phyloP scores from a whole-genome alignment of 1,140 invertebrate species.

The Drosophila repletoides region DNA sequence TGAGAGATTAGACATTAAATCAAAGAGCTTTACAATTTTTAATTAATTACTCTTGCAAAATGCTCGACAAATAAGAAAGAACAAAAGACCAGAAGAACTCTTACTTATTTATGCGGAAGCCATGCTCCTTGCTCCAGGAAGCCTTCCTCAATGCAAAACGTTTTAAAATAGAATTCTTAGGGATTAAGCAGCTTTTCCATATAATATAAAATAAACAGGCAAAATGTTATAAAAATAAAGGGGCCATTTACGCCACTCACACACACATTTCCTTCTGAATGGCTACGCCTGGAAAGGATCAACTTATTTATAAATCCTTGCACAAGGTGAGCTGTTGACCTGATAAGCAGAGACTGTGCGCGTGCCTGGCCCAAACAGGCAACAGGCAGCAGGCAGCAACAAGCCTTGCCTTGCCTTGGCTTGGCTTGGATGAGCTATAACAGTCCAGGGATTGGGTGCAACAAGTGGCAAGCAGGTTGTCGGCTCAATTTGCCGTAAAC shows the following conservation, averaged over 20 bases:
- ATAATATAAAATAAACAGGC: not conserved
- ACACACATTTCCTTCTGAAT: conserved; percentile 63
- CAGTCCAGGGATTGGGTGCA: conserved; percentile 33
- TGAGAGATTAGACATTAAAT: conserved; percentile 25
- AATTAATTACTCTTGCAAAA: conserved; percentile 61
- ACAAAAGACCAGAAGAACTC: conserved; percentile 39
- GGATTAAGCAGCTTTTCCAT: too few relatives aligned
- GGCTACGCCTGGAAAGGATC: conserved; percentile 63
- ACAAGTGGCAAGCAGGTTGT: conserved; percentile 67
- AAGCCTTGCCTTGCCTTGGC: too few relatives aligned
- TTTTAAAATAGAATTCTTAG: conserved; percentile 39
- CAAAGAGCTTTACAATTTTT: conserved; percentile 28
- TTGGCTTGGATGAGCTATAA: too few relatives aligned
- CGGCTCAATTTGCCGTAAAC: conserved; percentile 63
- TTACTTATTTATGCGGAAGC: not conserved
- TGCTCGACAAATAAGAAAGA: conserved; percentile 13
- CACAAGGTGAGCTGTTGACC: conserved; percentile 5
- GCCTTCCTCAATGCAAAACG: conserved; percentile 1
- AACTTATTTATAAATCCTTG: conserved; percentile 55
- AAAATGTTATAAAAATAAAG: conserved; percentile 20
- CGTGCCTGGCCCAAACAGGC: conserved; percentile 5
- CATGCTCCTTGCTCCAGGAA: conserved; percentile 25
- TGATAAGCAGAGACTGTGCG: not conserved
- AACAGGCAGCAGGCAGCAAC: too few relatives aligned
- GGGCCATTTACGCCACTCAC: too few relatives aligned